Base-by-base conservation (phyloP, 2,113 vertebrate species). In the Strix uralensis region DNA sequence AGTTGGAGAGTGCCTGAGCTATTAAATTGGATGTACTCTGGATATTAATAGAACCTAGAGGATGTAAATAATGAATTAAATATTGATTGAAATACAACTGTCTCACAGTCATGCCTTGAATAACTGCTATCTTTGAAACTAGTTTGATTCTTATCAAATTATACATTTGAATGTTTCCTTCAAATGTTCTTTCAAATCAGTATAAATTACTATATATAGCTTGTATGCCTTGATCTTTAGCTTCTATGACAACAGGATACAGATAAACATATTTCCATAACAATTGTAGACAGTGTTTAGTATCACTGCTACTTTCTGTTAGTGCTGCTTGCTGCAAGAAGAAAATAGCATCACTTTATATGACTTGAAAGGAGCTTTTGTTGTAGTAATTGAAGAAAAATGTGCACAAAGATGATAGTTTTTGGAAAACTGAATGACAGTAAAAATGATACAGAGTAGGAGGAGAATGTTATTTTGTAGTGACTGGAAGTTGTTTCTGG, bases 241-340 rank as follows among this genome's bases (percentile, higher is more conserved):
- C 96, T 98, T 95, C 94, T 90, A 96, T 98, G 97, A 98, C 97
- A 98, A 98, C 87, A 96, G 85, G 81, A 89, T 93, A 67, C 91
- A 96, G 93, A 95, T 91, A 98, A 97, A 97, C 94, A 67, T 69
- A 96, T 98, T 98, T 98, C 97, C 96, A 95, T 98, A 98, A 97
- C 97, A 98, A 96, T 97, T 85, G 95, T 81, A 70, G 71, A 83
- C 88, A 92, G 57, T 92, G 93, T 97, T 98, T 97, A 95, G 94
- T 88, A 97, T 97, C 94, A 81, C 46, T 93, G 90, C 72, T 93
- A 61, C 82, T 96, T 93, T 94, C 78, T 85, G 84, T 97, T 90
- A 89, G 82, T 74, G 86, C 67, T 92, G 78, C 92, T 95, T 95
- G 85, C 93, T 94, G 58, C 66, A 73, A 67, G 70, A 94, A 95